Percentiles rank a stretch among this genome's conserved stretches.
Conservation (phyloP, 2,113 vertebrate genomes). For the Brachyhypopomus occidentalis region DNA sequence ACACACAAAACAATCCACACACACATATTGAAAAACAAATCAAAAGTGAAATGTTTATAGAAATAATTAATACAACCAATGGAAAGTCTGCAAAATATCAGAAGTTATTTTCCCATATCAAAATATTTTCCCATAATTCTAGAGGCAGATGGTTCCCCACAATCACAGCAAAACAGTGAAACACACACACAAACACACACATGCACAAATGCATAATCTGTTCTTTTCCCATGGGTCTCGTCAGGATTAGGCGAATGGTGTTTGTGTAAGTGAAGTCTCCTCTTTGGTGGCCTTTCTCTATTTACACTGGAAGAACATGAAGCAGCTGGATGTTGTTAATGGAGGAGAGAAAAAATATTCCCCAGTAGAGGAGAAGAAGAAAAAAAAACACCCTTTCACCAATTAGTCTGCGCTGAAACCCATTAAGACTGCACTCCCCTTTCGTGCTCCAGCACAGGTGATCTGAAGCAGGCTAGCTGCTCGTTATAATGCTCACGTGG, state of each 20-base stretch:
- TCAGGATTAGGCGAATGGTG: conserved; percentile 80
- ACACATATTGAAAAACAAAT: too few relatives aligned
- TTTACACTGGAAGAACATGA: conserved; percentile 72
- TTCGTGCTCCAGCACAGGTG: background rate
- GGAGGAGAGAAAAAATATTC: conserved; percentile 57
- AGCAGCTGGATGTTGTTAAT: conserved; percentile 72
- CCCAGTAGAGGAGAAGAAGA: conserved; percentile 44
- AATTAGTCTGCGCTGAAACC: conserved; percentile 12
- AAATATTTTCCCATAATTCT: background rate
- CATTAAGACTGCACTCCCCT: conserved; percentile 1
- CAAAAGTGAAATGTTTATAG: too few relatives aligned
- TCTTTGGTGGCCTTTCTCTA: conserved; percentile 77
- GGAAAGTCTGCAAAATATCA: background rate
- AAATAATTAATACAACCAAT: too few relatives aligned
- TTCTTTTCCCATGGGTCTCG: conserved; percentile 75
- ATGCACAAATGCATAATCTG: conserved; percentile 66
- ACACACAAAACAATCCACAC: too few relatives aligned
- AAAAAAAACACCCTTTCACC: conserved; percentile 29
- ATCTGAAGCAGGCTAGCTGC: background rate
- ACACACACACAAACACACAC: conserved; percentile 20
- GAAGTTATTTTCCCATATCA: too few relatives aligned
- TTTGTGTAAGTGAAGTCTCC: conserved; percentile 78
- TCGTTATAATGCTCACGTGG: too few relatives aligned
- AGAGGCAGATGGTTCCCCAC: conserved; percentile 20
- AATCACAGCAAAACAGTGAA: conserved; percentile 12